Evolutionary conservation across 2,113 vertebrate species (phyloP).

Genomic region (Charadrius vociferus): DNA sequence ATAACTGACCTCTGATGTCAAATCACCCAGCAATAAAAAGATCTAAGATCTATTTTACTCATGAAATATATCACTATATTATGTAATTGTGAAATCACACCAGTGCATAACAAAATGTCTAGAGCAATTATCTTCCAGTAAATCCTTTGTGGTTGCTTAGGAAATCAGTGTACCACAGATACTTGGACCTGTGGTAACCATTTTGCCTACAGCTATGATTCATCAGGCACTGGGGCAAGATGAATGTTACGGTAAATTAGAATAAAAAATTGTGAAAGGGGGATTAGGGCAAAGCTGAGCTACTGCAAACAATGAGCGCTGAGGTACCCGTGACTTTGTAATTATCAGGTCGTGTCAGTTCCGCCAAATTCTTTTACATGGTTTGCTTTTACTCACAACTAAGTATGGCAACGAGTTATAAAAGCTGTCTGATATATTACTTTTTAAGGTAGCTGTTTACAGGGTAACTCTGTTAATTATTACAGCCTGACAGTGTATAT

Average conservation of each 20-base stretch:
- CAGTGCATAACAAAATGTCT: background rate
- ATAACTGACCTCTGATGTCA: background rate
- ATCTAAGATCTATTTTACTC: background rate
- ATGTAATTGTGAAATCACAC: slow-evolving; percentile 8
- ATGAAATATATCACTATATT: background rate
- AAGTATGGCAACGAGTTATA: background rate
- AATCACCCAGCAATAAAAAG: background rate
- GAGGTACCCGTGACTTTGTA: background rate
- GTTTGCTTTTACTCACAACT: background rate
- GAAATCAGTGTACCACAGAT: background rate
- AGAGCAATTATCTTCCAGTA: background rate
- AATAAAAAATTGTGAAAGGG: background rate
- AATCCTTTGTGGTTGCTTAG: slow-evolving; percentile 4
- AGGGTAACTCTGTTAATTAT: background rate
- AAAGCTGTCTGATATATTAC: background rate
- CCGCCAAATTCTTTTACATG: background rate
- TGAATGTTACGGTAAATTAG: background rate
- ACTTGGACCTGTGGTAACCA: background rate
- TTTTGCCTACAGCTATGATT: slow-evolving; percentile 2
- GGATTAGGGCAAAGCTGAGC: background rate
- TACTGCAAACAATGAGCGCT: background rate
- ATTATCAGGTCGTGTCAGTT: background rate
- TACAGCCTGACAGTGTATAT: background rate
- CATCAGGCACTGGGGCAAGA: background rate
- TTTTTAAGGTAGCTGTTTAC: background rate